Conservation (phyloP, 2,888 invertebrate genomes). For the Ischnura elegans region DNA sequence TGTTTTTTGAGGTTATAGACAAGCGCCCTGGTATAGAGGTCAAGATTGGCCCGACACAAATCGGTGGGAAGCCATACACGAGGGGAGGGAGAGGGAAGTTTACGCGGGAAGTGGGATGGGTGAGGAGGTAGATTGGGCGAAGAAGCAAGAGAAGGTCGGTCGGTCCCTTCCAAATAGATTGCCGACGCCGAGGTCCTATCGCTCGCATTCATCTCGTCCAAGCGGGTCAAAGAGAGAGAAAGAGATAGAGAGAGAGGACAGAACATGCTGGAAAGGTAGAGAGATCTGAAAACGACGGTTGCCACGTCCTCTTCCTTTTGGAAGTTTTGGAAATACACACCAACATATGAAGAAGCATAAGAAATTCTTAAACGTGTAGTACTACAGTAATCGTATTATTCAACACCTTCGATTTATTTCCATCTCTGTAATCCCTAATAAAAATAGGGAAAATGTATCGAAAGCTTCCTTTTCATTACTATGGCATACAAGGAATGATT, state of each 20-base stretch:
- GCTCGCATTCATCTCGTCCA: conserved; percentile 14
- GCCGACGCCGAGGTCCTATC: not conserved
- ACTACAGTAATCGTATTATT: too few relatives aligned
- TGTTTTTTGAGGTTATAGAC: not conserved
- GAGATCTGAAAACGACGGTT: not conserved
- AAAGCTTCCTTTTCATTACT: too few relatives aligned
- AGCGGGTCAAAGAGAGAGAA: conserved; percentile 20
- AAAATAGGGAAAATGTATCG: too few relatives aligned
- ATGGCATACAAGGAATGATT: too few relatives aligned
- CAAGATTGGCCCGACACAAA: conserved; percentile 42
- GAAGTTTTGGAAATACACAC: too few relatives aligned
- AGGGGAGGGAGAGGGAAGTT: not conserved
- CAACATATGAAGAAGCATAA: too few relatives aligned
- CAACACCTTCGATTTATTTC: too few relatives aligned
- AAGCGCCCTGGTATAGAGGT: not conserved
- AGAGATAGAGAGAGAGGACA: not conserved
- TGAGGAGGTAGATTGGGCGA: not conserved
- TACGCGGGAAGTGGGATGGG: not conserved
- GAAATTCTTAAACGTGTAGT: too few relatives aligned
- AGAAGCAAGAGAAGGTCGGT: not conserved
- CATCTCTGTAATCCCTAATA: too few relatives aligned
- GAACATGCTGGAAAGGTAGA: not conserved
- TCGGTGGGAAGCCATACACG: conserved; percentile 32
- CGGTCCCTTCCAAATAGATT: conserved; percentile 31
- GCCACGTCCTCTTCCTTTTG: too few relatives aligned